Percentiles rank a stretch among this genome's conserved stretches.
Conservation (phyloP, 64 coral and sea anemone species). For the Stylophora pistillata region DNA sequence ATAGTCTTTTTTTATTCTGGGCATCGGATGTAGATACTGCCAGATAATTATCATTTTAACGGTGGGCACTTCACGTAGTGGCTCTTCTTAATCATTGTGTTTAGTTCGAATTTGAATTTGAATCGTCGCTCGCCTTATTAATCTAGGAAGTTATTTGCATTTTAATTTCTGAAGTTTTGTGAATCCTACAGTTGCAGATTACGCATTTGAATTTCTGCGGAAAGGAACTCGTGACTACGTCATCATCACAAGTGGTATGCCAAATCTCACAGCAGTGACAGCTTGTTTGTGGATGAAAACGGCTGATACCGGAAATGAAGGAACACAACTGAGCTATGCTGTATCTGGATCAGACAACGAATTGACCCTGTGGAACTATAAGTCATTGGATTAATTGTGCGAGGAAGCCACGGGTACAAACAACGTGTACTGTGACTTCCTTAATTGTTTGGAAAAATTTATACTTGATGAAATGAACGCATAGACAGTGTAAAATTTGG, state of each 20-base stretch:
- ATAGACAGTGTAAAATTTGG: background rate
- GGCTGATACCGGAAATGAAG: background rate
- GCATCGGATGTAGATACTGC: too few relatives aligned
- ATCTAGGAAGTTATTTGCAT: too few relatives aligned
- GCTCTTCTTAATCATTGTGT: too few relatives aligned
- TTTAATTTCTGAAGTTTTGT: too few relatives aligned
- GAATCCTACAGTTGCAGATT: too few relatives aligned
- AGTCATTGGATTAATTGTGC: background rate
- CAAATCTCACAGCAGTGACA: background rate
- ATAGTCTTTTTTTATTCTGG: too few relatives aligned
- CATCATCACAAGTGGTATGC: background rate
- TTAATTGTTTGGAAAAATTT: background rate
- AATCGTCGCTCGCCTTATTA: too few relatives aligned
- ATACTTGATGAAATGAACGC: too few relatives aligned
- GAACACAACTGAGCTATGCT: background rate
- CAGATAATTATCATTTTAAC: too few relatives aligned
- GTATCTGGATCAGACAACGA: background rate
- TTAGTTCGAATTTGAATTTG: too few relatives aligned
- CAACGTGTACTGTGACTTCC: background rate
- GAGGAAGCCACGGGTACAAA: background rate
- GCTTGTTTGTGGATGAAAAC: conserved; percentile 22
- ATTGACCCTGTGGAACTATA: background rate
- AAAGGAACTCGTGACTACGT: background rate
- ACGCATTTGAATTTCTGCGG: background rate
- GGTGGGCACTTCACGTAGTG: too few relatives aligned